Percentiles rank a stretch among this genome's conserved stretches.
Evolutionary conservation across 2,888 invertebrate genomes (phyloP).

Genomic region (Helicoverpa assulta): DNA sequence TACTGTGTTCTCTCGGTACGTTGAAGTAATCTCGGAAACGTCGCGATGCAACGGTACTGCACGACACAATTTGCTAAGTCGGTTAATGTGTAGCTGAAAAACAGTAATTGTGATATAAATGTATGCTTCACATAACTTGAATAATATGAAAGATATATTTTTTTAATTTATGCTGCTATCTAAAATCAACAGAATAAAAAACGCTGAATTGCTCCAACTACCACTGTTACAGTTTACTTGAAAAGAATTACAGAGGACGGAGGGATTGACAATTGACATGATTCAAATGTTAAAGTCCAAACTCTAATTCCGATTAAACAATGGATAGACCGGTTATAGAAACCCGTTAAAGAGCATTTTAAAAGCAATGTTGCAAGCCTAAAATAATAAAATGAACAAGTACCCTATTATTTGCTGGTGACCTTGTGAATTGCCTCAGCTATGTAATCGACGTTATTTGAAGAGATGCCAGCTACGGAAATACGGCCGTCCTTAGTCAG

Average conservation of each 20-base stretch:
- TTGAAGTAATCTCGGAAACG: conserved; percentile 51
- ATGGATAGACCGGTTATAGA: too few species aligned
- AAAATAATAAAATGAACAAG: not conserved
- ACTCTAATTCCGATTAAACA: too few species aligned
- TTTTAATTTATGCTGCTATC: too few species aligned
- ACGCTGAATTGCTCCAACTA: too few species aligned
- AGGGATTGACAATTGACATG: too few species aligned
- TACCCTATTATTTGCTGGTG: conserved; percentile 80
- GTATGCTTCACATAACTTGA: not conserved
- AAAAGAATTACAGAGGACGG: not conserved
- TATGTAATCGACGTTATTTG: conserved; percentile 98
- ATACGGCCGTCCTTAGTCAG: conserved; percentile 99
- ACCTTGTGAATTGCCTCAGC: conserved; percentile 98
- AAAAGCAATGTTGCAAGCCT: not conserved
- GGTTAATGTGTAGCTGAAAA: conserved; percentile 37
- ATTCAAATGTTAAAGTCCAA: too few species aligned
- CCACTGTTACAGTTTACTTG: not conserved
- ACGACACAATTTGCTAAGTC: conserved; percentile 24
- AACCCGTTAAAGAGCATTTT: not conserved
- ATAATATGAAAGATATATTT: too few species aligned
- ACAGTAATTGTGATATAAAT: conserved; percentile 22
- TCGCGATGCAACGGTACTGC: conserved; percentile 44
- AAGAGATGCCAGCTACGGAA: conserved; percentile 98
- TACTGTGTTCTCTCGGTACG: conserved; percentile 74
- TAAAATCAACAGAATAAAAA: not conserved